Evolutionary conservation across 2,888 invertebrate genomes (phyloP).

Genomic region (Drosophila borealis): DNA sequence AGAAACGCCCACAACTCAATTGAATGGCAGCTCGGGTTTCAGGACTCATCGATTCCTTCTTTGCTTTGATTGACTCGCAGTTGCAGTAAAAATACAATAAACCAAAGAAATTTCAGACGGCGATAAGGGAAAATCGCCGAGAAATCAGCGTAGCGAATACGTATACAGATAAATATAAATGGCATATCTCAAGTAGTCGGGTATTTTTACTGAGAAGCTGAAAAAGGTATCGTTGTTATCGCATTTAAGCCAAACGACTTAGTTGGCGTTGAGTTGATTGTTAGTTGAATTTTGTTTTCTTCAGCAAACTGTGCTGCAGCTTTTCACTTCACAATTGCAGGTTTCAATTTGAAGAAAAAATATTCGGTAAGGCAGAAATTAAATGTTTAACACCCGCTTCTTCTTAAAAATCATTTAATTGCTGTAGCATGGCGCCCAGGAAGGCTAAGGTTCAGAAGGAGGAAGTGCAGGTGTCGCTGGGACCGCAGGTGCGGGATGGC

Average conservation of each 20-base stretch:
- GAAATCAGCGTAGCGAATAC: neutral
- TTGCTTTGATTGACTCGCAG: constrained; percentile 38
- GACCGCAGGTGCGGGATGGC: constrained; percentile 2
- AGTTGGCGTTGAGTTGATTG: too few species aligned
- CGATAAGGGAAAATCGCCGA: constrained; percentile 13
- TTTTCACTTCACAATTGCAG: too few species aligned
- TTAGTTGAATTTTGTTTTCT: too few species aligned
- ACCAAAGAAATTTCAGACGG: neutral
- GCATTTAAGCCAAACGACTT: too few species aligned
- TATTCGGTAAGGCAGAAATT: neutral
- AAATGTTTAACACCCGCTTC: neutral
- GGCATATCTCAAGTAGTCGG: too few species aligned
- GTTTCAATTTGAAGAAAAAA: too few species aligned
- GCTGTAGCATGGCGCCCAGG: neutral
- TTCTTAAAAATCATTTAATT: too few species aligned
- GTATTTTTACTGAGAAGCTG: too few species aligned
- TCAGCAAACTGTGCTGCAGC: too few species aligned
- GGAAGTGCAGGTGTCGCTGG: constrained; percentile 5
- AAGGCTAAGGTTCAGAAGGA: constrained; percentile 2
- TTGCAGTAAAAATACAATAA: constrained; percentile 13
- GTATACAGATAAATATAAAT: too few species aligned
- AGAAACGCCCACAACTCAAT: constrained; percentile 45
- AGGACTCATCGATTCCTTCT: constrained; percentile 21
- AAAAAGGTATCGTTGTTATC: too few species aligned
- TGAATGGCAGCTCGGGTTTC: constrained; percentile 45